Percentiles rank a stretch among this genome's conserved stretches.
Evolutionary conservation across 2,113 vertebrate genomes (phyloP).

Genomic region (Machaerirhynchus nigripectus): DNA sequence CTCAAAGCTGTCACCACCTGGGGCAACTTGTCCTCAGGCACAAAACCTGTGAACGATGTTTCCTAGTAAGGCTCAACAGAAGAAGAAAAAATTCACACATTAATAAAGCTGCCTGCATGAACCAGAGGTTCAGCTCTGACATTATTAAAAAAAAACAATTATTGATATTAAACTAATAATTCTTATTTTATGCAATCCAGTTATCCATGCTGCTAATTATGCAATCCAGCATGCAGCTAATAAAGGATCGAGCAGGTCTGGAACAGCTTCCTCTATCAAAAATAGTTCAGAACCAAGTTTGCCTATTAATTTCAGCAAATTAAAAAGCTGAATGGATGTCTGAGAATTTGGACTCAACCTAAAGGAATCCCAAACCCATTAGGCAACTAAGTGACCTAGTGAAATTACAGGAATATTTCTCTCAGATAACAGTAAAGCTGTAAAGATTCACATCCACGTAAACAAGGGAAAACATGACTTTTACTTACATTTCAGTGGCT

Average conservation of each 20-base stretch:
- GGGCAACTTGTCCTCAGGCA: not conserved
- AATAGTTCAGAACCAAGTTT: not conserved
- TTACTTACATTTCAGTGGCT: constrained; percentile 96
- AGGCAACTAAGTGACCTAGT: not conserved
- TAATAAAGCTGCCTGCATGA: not conserved
- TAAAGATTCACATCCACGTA: not conserved
- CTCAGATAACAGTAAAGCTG: not conserved
- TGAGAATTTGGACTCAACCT: not conserved
- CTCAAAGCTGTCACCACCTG: not conserved
- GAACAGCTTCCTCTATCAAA: not conserved
- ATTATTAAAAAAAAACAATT: not conserved
- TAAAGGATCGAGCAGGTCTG: not conserved
- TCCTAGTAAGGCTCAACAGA: not conserved
- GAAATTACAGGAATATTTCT: not conserved
- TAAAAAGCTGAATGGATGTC: not conserved
- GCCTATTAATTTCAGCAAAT: not conserved
- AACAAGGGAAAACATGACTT: not conserved
- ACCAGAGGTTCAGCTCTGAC: not conserved
- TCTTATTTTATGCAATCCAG: not conserved
- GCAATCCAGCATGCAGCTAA: not conserved
- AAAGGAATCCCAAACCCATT: constrained; percentile 1
- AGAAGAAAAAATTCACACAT: not conserved
- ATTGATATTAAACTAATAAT: not conserved
- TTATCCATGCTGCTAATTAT: not conserved
- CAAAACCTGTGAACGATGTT: not conserved